Conservation (phyloP, 2,113 vertebrate species). For the Pelvicachromis taeniatus region DNA sequence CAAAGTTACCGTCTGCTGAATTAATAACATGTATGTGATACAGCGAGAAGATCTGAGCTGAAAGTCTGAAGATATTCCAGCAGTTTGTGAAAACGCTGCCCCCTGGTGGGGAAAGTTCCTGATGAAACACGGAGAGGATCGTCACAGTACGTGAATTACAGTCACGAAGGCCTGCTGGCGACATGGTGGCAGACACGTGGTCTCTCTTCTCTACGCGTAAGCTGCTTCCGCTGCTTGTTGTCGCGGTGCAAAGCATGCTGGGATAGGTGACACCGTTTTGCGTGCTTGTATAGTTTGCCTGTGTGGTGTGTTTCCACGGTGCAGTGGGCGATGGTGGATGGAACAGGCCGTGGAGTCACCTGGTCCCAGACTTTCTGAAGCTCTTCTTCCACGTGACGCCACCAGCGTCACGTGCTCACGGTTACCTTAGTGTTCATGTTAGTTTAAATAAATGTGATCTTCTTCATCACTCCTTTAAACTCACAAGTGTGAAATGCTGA, state of each 20-base stretch:
- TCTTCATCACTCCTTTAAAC: background rate
- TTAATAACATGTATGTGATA: background rate
- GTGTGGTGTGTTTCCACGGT: background rate
- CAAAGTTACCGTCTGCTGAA: rapidly evolving
- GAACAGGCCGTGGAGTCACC: background rate
- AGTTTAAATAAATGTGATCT: background rate
- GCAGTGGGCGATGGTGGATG: background rate
- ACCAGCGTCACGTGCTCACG: background rate
- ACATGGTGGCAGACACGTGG: background rate
- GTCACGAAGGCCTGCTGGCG: rapidly evolving
- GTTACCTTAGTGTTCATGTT: background rate
- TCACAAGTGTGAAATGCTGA: background rate
- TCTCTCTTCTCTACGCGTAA: background rate
- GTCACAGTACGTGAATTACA: background rate
- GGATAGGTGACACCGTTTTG: background rate
- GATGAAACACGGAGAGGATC: background rate
- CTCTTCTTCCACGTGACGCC: background rate
- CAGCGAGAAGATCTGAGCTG: background rate
- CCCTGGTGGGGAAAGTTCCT: background rate
- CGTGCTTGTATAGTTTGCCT: background rate
- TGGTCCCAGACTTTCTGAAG: background rate
- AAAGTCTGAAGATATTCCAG: background rate
- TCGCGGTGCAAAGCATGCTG: background rate
- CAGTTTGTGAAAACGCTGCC: background rate
- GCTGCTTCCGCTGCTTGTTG: background rate